phyloP scores from a whole-genome alignment of 2,113 vertebrate genomes.

The Gallinago media region DNA sequence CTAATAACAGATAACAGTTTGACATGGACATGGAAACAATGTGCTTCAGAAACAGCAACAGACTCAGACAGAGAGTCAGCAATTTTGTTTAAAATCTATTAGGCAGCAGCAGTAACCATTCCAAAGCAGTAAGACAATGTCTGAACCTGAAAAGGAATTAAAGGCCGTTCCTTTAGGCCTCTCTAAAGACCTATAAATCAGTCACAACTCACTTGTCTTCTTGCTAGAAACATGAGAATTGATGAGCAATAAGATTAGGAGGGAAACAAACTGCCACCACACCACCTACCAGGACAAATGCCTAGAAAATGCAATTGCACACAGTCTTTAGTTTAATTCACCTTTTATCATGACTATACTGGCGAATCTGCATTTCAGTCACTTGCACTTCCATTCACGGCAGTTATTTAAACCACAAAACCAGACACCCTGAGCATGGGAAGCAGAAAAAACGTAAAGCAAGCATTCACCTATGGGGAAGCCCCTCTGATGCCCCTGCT shows the following conservation, averaged over 20 bases:
- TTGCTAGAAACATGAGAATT: not conserved
- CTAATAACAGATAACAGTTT: not conserved
- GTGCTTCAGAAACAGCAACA: not conserved
- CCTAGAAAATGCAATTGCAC: not conserved
- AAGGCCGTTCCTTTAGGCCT: not conserved
- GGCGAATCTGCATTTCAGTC: not conserved
- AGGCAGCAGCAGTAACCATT: not conserved
- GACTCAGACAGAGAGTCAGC: not conserved
- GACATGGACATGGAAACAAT: not conserved
- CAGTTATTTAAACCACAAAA: not conserved
- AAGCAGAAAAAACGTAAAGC: not conserved
- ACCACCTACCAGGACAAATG: not conserved
- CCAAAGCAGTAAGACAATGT: not conserved
- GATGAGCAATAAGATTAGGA: not conserved
- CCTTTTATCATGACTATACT: not conserved
- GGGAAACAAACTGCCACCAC: not conserved
- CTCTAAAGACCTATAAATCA: not conserved
- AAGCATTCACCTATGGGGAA: not conserved
- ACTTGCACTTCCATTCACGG: not conserved
- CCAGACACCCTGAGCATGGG: not conserved
- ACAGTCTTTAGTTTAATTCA: not conserved
- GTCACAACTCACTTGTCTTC: not conserved
- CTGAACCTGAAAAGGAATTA: constrained; percentile 8
- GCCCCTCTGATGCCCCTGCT: not conserved
- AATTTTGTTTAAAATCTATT: not conserved